Base-by-base conservation (phyloP, 2,888 invertebrate genomes). In the Nomada fucata region DNA sequence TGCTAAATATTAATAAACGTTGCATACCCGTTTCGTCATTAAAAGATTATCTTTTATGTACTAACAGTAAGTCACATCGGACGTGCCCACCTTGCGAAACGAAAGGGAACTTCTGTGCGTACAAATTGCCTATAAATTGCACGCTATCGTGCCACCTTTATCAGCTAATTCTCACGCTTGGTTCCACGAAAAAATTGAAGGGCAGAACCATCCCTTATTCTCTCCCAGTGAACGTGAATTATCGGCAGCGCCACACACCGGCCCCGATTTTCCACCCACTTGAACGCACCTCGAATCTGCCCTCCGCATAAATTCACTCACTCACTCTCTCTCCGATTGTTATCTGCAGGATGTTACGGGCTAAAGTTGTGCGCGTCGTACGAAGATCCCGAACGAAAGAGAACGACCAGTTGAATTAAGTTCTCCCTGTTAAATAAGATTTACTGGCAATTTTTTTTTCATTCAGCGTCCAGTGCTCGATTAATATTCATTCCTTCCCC, bases 311-410 rank as follows among this genome's bases (percentile, higher is more conserved):
- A 86, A 86, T 83, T 81, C 71, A 53, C 71, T 79, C 53, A 26
- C 67, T 60, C 59, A 61, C 72, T n/a, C 26, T 26, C n/a, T 50
- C 13, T 15, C 55, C 63, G 86, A 86, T 86, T 69, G 69, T 79
- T 86, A 86, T 84, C 84, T 23, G 15, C 63, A 81, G 81, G 84
- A 86, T 83, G 81, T 86, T 82, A 72, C 80, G 55, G 60, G 55
- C 76, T 53, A 47, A 75, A 76, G 81, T 83, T 82, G 60, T 57
- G 52, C 71, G 47, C 71, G 68, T 50, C 70, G 65, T 75, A 68
- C 42, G 57, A 79, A 72, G 47, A 57, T 65, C 60, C 20, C 57
- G 29, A 44, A 18, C 23, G 64, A 80, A 83, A 82, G 76, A 83
- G 82, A 83, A 83, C 81, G 81, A 70, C 26, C 47, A n/a, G n/a